Conservation (phyloP, 2,113 vertebrate species). For the Plestiodon gilberti region DNA sequence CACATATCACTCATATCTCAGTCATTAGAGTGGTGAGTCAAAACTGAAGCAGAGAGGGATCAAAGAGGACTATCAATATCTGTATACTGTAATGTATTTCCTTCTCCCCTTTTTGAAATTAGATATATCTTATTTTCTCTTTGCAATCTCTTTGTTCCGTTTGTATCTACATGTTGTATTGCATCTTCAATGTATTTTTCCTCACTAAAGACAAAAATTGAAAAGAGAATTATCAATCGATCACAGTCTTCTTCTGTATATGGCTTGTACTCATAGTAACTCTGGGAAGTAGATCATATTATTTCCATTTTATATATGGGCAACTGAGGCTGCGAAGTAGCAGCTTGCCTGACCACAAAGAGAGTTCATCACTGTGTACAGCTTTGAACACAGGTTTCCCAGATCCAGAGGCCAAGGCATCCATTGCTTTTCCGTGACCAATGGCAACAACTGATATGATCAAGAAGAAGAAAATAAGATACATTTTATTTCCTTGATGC, state of each 20-base stretch:
- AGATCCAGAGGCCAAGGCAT: background rate
- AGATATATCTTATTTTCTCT: too few species aligned
- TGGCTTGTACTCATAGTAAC: background rate
- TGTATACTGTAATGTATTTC: too few species aligned
- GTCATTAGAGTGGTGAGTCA: too few species aligned
- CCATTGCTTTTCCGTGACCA: background rate
- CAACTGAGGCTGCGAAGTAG: background rate
- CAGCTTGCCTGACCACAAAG: background rate
- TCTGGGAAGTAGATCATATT: background rate
- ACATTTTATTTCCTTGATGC: background rate
- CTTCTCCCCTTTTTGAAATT: too few species aligned
- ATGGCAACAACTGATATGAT: background rate
- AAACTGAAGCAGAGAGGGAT: too few species aligned
- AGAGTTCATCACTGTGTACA: background rate
- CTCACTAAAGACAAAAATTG: too few species aligned
- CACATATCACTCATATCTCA: too few species aligned
- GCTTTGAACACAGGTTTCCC: background rate
- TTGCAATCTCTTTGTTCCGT: too few species aligned
- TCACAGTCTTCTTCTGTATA: background rate
- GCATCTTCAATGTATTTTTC: too few species aligned
- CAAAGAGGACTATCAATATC: too few species aligned
- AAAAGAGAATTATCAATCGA: too few species aligned
- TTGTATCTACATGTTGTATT: too few species aligned
- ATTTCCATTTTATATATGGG: background rate
- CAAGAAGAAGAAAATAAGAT: slow-evolving; percentile 10